Conservation (phyloP, 2,888 invertebrate species). For the Bombylius major region DNA sequence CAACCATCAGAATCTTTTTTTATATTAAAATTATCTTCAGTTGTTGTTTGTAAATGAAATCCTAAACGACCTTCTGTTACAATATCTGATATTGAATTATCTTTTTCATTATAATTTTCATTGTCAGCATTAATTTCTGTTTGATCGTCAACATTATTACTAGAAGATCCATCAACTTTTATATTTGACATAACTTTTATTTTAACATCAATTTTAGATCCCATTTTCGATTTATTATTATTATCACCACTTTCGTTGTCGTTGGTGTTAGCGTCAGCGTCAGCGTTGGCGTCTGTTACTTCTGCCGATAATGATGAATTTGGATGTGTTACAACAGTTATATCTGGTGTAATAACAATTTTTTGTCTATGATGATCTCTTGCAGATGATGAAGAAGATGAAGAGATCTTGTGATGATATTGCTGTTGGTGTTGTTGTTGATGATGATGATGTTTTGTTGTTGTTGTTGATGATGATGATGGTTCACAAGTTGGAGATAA, state of each 20-base stretch:
- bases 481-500: too few species aligned
- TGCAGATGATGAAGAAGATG: background rate
- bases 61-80: background rate
- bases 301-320: too few species aligned
- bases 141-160: background rate
- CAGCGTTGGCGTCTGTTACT: too few species aligned
- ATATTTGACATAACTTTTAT: conserved; percentile 40
- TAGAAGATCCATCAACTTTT: conserved; percentile 29
- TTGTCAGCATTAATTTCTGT: background rate
- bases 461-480: background rate
- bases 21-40: conserved; percentile 4
- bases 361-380: background rate
- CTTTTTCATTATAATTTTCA: background rate
- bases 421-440: background rate
- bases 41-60: background rate
- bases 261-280: background rate
- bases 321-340: conserved; percentile 5
- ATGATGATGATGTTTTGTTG: background rate
- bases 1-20: background rate
- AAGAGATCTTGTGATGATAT: background rate
- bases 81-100: conserved; percentile 12
- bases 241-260: background rate
- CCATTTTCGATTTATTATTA: conserved; percentile 18
- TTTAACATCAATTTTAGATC: conserved; percentile 43
- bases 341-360: conserved; percentile 4